phyloP scores from a whole-genome alignment of 2,113 vertebrate species.

The Prunella himalayana region DNA sequence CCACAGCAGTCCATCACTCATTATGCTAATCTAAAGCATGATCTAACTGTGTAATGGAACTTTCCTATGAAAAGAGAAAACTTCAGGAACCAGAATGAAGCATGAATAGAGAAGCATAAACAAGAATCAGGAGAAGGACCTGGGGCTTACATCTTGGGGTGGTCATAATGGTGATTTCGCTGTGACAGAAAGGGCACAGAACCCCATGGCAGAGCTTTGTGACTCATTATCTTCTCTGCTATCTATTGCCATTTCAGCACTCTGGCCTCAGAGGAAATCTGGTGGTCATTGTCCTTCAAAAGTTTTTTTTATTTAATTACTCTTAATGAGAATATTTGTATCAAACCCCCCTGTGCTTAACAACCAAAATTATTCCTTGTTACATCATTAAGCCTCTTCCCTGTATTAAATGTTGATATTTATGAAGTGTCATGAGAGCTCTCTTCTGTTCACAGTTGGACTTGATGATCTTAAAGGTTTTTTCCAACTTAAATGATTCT shows the following conservation, averaged over 20 bases:
- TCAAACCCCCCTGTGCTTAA: neutral
- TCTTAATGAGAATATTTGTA: neutral
- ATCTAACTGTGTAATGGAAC: neutral
- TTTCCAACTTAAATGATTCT: neutral
- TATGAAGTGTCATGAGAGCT: neutral
- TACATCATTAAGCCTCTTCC: neutral
- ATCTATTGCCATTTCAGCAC: neutral
- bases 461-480: neutral
- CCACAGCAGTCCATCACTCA: neutral
- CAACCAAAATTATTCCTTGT: neutral
- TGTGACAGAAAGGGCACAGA: neutral
- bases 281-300: neutral
- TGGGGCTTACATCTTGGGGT: fast-evolving
- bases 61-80: neutral
- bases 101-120: neutral
- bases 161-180: neutral
- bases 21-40: neutral
- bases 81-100: neutral
- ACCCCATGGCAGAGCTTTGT: neutral
- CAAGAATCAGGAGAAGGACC: neutral
- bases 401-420: neutral
- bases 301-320: neutral
- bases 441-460: neutral
- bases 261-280: neutral
- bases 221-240: neutral